phyloP scores from a whole-genome alignment of 2,113 vertebrate genomes.

The Cacatua alba region DNA sequence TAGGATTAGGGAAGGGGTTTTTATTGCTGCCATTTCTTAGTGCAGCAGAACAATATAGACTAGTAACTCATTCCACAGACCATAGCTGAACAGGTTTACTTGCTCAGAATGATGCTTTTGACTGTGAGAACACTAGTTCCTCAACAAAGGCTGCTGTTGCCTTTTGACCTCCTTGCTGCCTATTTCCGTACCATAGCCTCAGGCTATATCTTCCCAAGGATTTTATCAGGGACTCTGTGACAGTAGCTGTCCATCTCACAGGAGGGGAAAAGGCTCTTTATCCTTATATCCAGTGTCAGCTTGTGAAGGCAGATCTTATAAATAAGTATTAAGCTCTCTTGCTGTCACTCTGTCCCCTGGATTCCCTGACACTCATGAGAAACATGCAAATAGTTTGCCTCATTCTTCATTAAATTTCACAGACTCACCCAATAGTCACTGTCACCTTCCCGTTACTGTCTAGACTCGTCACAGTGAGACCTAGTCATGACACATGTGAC shows the following conservation, averaged over 20 bases:
- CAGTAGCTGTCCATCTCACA: background rate
- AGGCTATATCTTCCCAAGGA: background rate
- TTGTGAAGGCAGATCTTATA: slow-evolving; percentile 8
- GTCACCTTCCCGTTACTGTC: background rate
- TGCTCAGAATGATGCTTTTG: background rate
- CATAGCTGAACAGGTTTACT: background rate
- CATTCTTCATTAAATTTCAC: background rate
- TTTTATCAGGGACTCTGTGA: background rate
- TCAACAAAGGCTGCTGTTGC: background rate
- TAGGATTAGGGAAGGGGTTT: background rate
- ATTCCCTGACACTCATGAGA: background rate
- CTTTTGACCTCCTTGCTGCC: background rate
- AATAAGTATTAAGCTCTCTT: background rate
- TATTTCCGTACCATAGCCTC: background rate
- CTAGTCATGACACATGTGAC: background rate
- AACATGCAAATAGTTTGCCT: background rate
- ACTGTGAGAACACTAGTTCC: background rate
- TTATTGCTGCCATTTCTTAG: background rate
- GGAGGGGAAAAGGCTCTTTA: background rate
- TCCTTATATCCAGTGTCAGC: background rate
- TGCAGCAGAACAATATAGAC: background rate
- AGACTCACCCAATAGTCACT: background rate
- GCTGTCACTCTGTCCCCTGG: background rate
- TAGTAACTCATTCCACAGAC: background rate
- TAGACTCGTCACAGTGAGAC: background rate